phyloP scores from a whole-genome alignment of 2,797 vertebrate species.

The Phalloptychus januarius region DNA sequence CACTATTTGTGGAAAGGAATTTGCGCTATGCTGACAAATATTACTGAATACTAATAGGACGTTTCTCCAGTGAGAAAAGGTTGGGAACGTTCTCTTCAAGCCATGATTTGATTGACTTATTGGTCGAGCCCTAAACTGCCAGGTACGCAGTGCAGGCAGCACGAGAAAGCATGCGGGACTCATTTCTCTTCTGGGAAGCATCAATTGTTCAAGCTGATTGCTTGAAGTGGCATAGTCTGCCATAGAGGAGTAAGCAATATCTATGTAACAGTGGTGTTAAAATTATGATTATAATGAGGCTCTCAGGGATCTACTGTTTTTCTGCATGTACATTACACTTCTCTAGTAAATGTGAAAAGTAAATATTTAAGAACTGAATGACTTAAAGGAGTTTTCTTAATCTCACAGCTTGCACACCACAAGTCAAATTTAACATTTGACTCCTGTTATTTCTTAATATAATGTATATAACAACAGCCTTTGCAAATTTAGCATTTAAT shows the following conservation, averaged over 20 bases:
- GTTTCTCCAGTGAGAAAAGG: background rate
- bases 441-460: background rate
- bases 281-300: background rate
- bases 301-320: background rate
- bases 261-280: background rate
- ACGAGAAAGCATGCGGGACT: background rate
- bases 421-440: background rate
- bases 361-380: background rate
- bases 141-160: background rate
- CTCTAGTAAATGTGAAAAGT: background rate
- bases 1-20: slow-evolving; percentile 4
- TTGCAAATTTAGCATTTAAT: background rate
- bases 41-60: too few relatives aligned
- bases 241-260: background rate
- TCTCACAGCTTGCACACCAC: background rate
- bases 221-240: background rate
- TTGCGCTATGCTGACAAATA: background rate
- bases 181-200: background rate
- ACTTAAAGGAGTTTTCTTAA: background rate
- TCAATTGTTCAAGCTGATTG: background rate
- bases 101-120: slow-evolving; percentile 6
- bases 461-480: background rate
- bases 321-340: background rate
- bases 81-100: background rate
- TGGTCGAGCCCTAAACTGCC: background rate